Evolutionary conservation across 2,797 vertebrate species (phyloP), one percentile per base, ranked within the genome.

Genomic region (Lutjanus argentimaculatus): DNA sequence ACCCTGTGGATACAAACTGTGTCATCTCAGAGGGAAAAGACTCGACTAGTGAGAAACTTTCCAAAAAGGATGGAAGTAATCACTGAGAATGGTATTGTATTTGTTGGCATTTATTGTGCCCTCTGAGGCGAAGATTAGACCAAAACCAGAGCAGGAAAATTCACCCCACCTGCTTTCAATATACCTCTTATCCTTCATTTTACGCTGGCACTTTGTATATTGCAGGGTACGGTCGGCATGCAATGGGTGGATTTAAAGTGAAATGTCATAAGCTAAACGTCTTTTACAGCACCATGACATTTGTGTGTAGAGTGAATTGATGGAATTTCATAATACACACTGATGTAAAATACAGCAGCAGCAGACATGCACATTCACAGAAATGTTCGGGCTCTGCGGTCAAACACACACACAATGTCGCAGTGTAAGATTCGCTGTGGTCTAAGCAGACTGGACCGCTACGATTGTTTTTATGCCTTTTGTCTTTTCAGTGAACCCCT

Each of bases 391-490:
- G 65, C 62, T 85, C 55, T 86, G 87, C 43, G 87, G 89, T 89
- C 77, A 79, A 65, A 80, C 88, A 79, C 80, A 87, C 78, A 88
- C 71, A 89, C 69, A 88, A 59, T 55, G 79, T 81, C 58, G 66
- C 68, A 67, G 84, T 82, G 88, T 85, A 74, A 68, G 72, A 70
- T 80, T 87, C 65, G 49, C 62, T 91, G 80, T 83, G 90, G 91
- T 92, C 84, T 62, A 52, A 65, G 80, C 84, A 91, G 85, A 86
- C 90, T 89, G 83, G 72, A 77, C 79, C 55, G 45, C 76, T 80
- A 80, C 78, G 83, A 90, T 95, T 93, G 92, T 93, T 91, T 93
- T 92, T 83, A 72, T 85, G 81, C 83, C 88, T 88, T 93, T 91
- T 92, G 92, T 92, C 91, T 94, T 92, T 88, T 83, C 79, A 75